These are phyloP conservation scores for Sericinus montela DNA, from an alignment of 2,888 invertebrate species.

Conservation along the genomic window DNA sequence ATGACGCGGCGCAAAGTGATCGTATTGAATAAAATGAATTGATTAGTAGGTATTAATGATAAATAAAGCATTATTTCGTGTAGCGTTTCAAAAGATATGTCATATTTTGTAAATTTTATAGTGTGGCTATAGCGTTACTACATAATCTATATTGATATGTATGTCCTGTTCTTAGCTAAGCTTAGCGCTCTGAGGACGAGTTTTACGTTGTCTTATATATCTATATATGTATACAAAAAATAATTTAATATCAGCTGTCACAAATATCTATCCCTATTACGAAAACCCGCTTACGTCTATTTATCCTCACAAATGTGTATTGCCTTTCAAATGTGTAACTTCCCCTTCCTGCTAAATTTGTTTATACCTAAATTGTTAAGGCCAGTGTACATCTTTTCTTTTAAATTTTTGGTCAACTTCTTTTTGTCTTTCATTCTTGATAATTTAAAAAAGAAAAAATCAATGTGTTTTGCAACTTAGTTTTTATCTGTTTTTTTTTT, in stretches of 20 bases:
- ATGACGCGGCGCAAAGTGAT: conserved; percentile 49
- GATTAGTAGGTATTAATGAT: conserved; percentile 63
- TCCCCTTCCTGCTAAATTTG: conserved; percentile 18
- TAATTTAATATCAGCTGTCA: conserved; percentile 33
- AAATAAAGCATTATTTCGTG: conserved; percentile 65
- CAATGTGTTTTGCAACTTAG: too few species aligned
- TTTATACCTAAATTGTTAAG: conserved; percentile 20
- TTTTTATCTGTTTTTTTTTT: too few species aligned
- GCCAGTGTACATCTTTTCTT: conserved; percentile 21
- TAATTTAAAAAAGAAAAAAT: too few species aligned
- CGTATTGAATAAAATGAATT: conserved; percentile 65
- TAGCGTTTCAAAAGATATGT: conserved; percentile 77
- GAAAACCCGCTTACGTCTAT: conserved; percentile 31
- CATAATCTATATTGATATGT: conserved; percentile 60
- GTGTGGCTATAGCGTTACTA: conserved; percentile 71
- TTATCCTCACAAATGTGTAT: conserved; percentile 28
- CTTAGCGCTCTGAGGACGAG: conserved; percentile 74
- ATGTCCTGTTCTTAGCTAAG: conserved; percentile 71
- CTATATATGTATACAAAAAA: conserved; percentile 22
- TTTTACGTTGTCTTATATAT: conserved; percentile 49
- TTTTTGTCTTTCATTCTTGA: too few species aligned
- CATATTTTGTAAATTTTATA: conserved; percentile 80
- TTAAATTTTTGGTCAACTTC: too few species aligned
- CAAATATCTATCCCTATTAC: conserved; percentile 28
- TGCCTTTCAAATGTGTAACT: conserved; percentile 29